Conservation (phyloP, 2,797 vertebrate species). For the Microctenopoma steveboyesi region DNA sequence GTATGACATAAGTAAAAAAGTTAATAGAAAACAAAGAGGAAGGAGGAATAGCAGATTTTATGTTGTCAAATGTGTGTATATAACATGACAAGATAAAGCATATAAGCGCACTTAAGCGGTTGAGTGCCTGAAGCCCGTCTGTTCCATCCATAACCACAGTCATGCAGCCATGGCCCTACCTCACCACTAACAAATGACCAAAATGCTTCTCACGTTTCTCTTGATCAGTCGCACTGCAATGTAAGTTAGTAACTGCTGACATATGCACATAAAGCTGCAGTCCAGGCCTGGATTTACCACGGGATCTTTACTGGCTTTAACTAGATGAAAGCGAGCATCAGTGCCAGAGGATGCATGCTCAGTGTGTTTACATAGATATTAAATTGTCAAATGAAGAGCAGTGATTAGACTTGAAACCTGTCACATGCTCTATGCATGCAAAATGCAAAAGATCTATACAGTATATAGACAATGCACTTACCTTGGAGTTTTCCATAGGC, state of each 20-base stretch:
- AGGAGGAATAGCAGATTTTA: too few relatives aligned
- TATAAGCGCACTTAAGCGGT: slow-evolving; percentile 10
- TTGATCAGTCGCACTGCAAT: slow-evolving; percentile 41
- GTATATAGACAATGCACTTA: slow-evolving; percentile 17
- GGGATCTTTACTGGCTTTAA: slow-evolving; percentile 57
- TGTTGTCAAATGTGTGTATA: neutral
- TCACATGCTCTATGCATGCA: neutral
- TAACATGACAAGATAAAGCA: slow-evolving; percentile 40
- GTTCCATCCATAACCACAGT: slow-evolving; percentile 38
- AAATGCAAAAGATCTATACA: too few relatives aligned
- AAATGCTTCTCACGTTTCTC: slow-evolving; percentile 50
- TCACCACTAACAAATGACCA: slow-evolving; percentile 35
- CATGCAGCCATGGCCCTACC: slow-evolving; percentile 19
- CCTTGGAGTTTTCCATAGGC: slow-evolving; percentile 84
- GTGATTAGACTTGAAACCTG: slow-evolving; percentile 16
- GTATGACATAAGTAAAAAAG: too few relatives aligned
- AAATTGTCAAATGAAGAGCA: slow-evolving; percentile 29
- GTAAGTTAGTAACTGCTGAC: slow-evolving; percentile 45
- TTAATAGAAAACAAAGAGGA: too few relatives aligned
- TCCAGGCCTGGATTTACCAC: slow-evolving; percentile 53
- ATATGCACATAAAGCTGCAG: slow-evolving; percentile 14
- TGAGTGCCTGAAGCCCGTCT: slow-evolving; percentile 29
- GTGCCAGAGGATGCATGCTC: slow-evolving; percentile 30
- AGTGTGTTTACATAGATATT: slow-evolving; percentile 35
- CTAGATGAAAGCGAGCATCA: slow-evolving; percentile 64